Conservation (phyloP, 2,888 invertebrate species). For the Lasioglossum malachurum region DNA sequence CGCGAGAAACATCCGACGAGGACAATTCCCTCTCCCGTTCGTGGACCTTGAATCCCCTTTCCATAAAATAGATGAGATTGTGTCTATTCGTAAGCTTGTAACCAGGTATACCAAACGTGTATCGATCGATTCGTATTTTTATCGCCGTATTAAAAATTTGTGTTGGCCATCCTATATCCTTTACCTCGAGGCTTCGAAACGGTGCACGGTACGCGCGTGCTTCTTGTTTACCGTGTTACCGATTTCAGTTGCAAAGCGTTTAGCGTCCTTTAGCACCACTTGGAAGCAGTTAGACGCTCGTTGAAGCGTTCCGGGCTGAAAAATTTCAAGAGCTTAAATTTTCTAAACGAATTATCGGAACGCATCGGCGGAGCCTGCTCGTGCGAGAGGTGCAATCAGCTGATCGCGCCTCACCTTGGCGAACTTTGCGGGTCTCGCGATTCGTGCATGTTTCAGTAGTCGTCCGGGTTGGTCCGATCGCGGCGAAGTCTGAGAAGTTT, state of each 20-base stretch:
- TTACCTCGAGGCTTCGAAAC: background rate
- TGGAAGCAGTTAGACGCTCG: background rate
- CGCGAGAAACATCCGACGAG: background rate
- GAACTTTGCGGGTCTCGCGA: background rate
- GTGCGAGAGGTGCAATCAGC: background rate
- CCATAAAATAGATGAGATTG: background rate
- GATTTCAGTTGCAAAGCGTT: background rate
- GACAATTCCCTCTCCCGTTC: background rate
- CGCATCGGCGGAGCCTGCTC: background rate
- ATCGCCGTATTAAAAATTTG: background rate
- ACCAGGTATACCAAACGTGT: background rate
- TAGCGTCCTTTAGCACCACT: background rate
- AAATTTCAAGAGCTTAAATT: no score
- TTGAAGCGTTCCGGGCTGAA: background rate
- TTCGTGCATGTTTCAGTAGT: slow-evolving; percentile 1
- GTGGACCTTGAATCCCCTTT: background rate
- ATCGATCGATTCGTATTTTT: background rate
- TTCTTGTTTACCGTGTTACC: background rate
- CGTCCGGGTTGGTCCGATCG: background rate
- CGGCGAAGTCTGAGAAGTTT: slow-evolving; percentile 21
- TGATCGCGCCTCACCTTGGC: slow-evolving; percentile 23
- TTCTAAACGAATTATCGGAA: background rate
- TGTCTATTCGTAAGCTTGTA: background rate
- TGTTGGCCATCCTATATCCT: background rate
- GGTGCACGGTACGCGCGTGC: background rate